Percentiles rank a stretch among this genome's conserved stretches.
phyloP scores from a whole-genome alignment of 2,113 vertebrate species.

The Stegastes partitus region DNA sequence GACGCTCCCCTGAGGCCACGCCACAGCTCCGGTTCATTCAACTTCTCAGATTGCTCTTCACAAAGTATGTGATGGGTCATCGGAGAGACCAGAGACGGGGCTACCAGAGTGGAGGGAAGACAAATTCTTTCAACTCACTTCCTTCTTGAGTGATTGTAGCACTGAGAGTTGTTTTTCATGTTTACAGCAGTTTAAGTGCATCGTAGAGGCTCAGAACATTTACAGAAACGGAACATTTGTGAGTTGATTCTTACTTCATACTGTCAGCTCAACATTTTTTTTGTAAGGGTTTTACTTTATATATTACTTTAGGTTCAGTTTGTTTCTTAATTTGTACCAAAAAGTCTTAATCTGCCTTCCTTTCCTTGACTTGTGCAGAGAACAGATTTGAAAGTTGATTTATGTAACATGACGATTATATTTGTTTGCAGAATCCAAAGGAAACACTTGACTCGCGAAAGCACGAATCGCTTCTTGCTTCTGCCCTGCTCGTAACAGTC shows the following conservation, averaged over 20 bases:
- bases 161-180: background rate
- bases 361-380: background rate
- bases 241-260: too few relatives aligned
- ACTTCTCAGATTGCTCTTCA: constrained; percentile 53
- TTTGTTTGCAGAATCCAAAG: background rate
- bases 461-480: background rate
- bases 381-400: background rate
- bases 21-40: constrained; percentile 48
- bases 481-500: background rate
- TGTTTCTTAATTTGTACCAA: background rate
- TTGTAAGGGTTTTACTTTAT: too few relatives aligned
- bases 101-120: background rate
- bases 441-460: background rate
- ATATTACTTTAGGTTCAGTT: too few relatives aligned
- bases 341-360: too few relatives aligned
- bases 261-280: too few relatives aligned
- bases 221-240: too few relatives aligned
- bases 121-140: constrained; percentile 30
- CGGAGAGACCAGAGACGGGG: constrained; percentile 24
- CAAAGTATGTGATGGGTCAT: constrained; percentile 35
- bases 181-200: too few relatives aligned
- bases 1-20: constrained; percentile 22
- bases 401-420: background rate
- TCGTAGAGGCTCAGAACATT: too few relatives aligned
- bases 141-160: background rate